phyloP scores from a whole-genome alignment of 2,888 invertebrate species.

The Cerastis rubricosa region DNA sequence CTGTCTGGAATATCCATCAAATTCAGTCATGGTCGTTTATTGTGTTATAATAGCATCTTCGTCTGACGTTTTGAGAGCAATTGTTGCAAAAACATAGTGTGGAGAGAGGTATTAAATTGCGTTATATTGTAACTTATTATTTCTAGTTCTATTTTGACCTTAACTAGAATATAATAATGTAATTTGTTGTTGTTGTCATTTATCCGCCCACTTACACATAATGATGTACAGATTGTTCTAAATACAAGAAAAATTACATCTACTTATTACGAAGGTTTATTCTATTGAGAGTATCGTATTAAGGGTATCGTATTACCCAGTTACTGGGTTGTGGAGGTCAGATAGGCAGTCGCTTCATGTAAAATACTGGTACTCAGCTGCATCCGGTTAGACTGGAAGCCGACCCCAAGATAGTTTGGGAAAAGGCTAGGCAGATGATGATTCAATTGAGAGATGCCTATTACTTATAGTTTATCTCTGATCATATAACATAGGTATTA shows the following conservation, averaged over 20 bases:
- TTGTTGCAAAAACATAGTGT: slow-evolving; percentile 16
- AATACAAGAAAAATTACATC: not conserved
- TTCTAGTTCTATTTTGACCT: not conserved
- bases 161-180: not conserved
- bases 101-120: not conserved
- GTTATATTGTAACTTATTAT: not conserved
- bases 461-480: not conserved
- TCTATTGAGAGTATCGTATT: not conserved
- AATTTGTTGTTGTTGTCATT: too few relatives aligned
- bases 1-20: slow-evolving; percentile 36
- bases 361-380: too few relatives aligned
- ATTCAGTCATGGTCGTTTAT: slow-evolving; percentile 25
- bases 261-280: not conserved
- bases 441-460: not conserved
- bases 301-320: too few relatives aligned
- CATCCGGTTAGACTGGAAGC: too few relatives aligned
- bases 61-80: slow-evolving; percentile 35
- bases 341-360: too few relatives aligned
- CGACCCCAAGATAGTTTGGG: too few relatives aligned
- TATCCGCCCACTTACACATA: not conserved
- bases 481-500: not conserved
- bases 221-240: not conserved
- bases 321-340: too few relatives aligned
- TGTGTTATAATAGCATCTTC: slow-evolving; percentile 39
- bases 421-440: too few relatives aligned